These are phyloP conservation scores for Microcebus tavaratra DNA, from an alignment of 2,113 vertebrate genomes.

Conservation along the genomic window DNA sequence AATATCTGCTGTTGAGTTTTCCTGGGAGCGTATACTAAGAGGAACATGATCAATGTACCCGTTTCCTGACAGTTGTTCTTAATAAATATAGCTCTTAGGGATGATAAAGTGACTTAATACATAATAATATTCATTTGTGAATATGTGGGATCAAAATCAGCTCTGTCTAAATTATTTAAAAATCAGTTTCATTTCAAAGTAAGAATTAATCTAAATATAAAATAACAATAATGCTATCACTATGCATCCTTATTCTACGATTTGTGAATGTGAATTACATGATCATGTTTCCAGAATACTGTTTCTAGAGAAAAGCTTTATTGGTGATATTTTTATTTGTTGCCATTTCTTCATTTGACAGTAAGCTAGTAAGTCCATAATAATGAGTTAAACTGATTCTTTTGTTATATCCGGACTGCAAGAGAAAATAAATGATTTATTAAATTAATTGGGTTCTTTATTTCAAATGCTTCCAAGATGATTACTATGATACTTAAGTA, in stretches of 20 bases:
- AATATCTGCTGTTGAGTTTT: neutral
- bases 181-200: neutral
- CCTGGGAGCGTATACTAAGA: neutral
- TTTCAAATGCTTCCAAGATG: slow-evolving; percentile 60
- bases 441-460: slow-evolving; percentile 51
- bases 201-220: neutral
- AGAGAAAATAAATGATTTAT: slow-evolving; percentile 60
- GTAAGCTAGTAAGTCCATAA: neutral
- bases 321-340: neutral
- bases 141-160: neutral
- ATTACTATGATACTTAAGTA: slow-evolving; percentile 59
- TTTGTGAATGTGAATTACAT: neutral
- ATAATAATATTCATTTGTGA: neutral
- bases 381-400: slow-evolving; percentile 11
- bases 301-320: neutral
- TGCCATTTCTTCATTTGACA: neutral
- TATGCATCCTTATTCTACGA: neutral
- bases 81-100: neutral
- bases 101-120: slow-evolving; percentile 9
- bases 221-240: neutral
- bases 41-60: neutral
- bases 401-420: slow-evolving; percentile 40
- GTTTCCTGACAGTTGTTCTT: neutral
- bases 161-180: slow-evolving; percentile 7
- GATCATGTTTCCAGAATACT: neutral